These are phyloP conservation scores for Ochotona princeps DNA, from an alignment of 2,113 vertebrate genomes.

Conservation along the genomic window DNA sequence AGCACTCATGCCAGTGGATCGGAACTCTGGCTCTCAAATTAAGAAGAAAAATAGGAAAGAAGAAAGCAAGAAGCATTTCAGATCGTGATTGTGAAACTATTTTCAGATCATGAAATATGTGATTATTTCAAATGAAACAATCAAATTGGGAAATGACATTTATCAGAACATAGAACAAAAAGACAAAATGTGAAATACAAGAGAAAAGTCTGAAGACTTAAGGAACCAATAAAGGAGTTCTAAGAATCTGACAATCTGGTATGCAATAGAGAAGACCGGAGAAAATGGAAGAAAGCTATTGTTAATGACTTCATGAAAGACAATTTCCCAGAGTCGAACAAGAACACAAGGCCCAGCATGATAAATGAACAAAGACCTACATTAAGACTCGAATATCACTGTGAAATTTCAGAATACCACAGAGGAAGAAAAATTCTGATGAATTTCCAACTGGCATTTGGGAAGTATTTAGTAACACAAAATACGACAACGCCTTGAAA, in stretches of 20 bases:
- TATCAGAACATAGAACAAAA: neutral
- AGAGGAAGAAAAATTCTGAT: neutral
- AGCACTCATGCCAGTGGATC: too few relatives aligned
- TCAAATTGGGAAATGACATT: neutral
- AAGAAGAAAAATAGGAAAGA: too few relatives aligned
- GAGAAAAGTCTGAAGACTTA: neutral
- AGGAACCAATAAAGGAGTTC: neutral
- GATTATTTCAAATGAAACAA: slow-evolving; percentile 16
- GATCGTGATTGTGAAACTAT: neutral
- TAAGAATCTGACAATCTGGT: neutral
- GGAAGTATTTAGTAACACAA: neutral
- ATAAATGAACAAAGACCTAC: neutral
- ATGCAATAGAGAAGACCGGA: neutral
- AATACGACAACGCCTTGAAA: neutral
- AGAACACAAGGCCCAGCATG: neutral
- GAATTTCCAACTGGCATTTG: neutral
- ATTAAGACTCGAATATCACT: neutral
- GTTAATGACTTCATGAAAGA: slow-evolving; percentile 28
- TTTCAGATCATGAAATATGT: neutral
- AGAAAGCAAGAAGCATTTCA: slow-evolving; percentile 21
- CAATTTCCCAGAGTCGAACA: slow-evolving; percentile 27
- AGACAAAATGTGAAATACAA: neutral
- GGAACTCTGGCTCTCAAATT: too few relatives aligned
- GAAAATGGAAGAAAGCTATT: neutral
- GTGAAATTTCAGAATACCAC: neutral